Evolutionary conservation across 2,113 vertebrate genomes (phyloP).

Genomic region (Nesoenas mayeri): DNA sequence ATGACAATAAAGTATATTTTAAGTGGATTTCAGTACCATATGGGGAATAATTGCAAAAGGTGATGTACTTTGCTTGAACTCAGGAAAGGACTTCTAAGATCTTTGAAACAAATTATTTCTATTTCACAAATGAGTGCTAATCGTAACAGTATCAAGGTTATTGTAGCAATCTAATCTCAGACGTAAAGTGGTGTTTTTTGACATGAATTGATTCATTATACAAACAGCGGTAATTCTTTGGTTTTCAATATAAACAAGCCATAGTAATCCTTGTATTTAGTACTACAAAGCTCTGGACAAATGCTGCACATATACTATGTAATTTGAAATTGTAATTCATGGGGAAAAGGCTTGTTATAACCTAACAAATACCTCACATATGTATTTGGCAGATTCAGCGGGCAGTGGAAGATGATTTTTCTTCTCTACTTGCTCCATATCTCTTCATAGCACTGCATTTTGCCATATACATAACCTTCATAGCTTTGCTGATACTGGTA

Average conservation of each 20-base stretch:
- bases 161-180: not conserved
- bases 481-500: not conserved
- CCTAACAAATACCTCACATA: not conserved
- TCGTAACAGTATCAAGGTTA: not conserved
- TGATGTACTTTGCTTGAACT: not conserved
- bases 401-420: not conserved
- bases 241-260: not conserved
- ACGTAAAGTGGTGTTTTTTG: conserved; percentile 5
- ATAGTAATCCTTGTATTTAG: not conserved
- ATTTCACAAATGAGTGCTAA: not conserved
- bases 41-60: not conserved
- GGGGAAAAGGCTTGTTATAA: not conserved
- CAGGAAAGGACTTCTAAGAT: not conserved
- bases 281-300: not conserved
- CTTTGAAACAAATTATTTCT: not conserved
- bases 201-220: not conserved
- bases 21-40: not conserved
- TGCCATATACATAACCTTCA: not conserved
- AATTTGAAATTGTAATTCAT: not conserved
- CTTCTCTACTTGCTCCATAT: not conserved
- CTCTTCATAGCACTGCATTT: not conserved
- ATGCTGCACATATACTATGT: not conserved
- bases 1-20: not conserved
- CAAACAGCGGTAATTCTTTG: not conserved
- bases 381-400: not conserved